Conservation (phyloP, 1,140 invertebrate species). For the Phymorhynchus buccinoides region DNA sequence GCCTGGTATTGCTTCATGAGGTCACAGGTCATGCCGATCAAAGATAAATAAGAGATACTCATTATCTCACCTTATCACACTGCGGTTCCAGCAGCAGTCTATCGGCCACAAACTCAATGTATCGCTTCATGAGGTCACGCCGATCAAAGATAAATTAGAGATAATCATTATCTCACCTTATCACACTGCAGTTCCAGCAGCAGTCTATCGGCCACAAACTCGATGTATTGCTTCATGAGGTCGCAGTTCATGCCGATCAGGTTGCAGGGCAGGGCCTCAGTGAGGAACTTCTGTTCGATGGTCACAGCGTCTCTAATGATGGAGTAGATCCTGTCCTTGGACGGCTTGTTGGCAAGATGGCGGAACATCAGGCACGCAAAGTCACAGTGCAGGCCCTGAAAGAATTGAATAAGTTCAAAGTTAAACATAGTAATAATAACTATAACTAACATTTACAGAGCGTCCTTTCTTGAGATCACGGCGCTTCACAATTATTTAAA, state of each 20-base stretch:
- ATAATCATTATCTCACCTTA: too few relatives aligned
- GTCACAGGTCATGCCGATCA: too few relatives aligned
- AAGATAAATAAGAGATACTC: too few relatives aligned
- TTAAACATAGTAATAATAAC: too few relatives aligned
- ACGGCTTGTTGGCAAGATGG: conserved; percentile 94
- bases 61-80: conserved; percentile 88
- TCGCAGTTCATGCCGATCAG: conserved; percentile 98
- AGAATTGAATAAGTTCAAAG: too few relatives aligned
- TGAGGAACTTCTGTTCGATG: conserved; percentile 99
- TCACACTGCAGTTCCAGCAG: conserved; percentile 89
- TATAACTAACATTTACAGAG: too few relatives aligned
- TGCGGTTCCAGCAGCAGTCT: conserved; percentile 90
- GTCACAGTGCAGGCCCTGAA: conserved; percentile 97
- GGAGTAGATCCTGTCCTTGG: conserved; percentile 82
- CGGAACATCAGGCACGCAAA: conserved; percentile 98
- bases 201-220: conserved; percentile 97
- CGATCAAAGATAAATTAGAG: too few relatives aligned
- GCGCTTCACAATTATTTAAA: too few relatives aligned
- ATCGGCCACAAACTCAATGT: conserved; percentile 99
- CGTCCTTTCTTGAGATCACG: too few relatives aligned
- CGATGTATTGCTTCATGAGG: conserved; percentile 97
- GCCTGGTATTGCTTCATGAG: too few relatives aligned
- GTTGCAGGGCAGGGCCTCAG: conserved; percentile 92
- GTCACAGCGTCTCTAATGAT: conserved; percentile 94
- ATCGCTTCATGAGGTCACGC: conserved; percentile 93